Evolutionary conservation across 2,797 vertebrate species (phyloP), one percentile per base, ranked within the genome.

Genomic region (Microctenopoma stevenorrisi): DNA sequence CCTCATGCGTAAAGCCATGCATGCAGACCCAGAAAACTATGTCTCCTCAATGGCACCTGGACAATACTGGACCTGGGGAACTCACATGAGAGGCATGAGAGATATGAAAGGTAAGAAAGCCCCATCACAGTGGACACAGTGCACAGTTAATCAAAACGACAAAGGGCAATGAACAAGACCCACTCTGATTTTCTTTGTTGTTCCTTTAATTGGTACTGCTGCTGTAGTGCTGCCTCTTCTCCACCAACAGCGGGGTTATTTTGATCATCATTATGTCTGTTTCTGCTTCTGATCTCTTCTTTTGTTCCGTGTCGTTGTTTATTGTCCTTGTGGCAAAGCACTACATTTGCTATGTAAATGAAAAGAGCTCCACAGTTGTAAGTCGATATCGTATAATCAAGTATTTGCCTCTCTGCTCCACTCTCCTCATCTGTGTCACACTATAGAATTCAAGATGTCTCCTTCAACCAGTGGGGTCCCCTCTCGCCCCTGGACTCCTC

Each of bases 31-130:
- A 64, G 94, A 95, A 46, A 93, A 93, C 77, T 94, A 92, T 38
- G 92, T 95, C 64, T 94, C 94, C 30, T 95, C 96, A 43, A 93
- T 95, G 85, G 92, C 93, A 53, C 94, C 95, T 43, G 96, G 96
- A 83, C 91, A 95, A 91, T 96, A 92, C 43, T 94, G 92, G 90
- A 95, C 94, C 35, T 95, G 94, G 94, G 94, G 94, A 0, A 94
- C 92, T n/a, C 92, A 94, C 47, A 92, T 93, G 85, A 92, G 88
- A 85, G 91, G 93, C 79, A 70, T 58, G 85, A 92, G 88, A 85
- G 91, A 92, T 78, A 70, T 58, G 68, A 91, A 92, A 88, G 87
- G 91, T 91, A 71, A 60, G 72, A 72, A 26, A 59, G 38, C 3
- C n/a, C 7, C 51, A 52, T 55, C 30, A 15, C 7, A 28, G n/a